These are phyloP conservation scores for Trichechus manatus DNA, from an alignment of 2,113 vertebrate genomes.

Conservation along the genomic window DNA sequence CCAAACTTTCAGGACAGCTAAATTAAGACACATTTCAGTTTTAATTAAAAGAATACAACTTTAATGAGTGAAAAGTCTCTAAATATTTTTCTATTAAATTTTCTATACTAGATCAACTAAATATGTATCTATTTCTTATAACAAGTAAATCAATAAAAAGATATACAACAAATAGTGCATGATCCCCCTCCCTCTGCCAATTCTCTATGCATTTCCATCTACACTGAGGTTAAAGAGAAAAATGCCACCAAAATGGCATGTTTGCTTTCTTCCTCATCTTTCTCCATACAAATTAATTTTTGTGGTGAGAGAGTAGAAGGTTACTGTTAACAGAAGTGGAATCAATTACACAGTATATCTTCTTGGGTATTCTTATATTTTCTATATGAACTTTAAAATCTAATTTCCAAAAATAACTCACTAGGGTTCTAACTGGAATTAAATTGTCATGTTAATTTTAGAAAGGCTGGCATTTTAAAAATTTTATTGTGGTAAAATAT, in stretches of 20 bases:
- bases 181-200: background rate
- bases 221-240: background rate
- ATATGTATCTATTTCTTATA: background rate
- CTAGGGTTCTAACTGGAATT: constrained; percentile 29
- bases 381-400: constrained; percentile 19
- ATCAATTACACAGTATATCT: background rate
- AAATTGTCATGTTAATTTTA: constrained; percentile 6
- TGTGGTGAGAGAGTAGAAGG: background rate
- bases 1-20: constrained; percentile 34
- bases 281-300: background rate
- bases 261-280: background rate
- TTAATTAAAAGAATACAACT: constrained; percentile 55
- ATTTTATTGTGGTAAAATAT: too few relatives aligned
- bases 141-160: constrained; percentile 13
- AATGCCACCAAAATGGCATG: fast-evolving
- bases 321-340: background rate
- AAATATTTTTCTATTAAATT: constrained; percentile 31
- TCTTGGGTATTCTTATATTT: constrained; percentile 33
- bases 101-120: background rate
- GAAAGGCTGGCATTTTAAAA: background rate
- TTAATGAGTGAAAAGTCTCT: background rate
- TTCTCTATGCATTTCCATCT: background rate
- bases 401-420: background rate
- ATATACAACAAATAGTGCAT: background rate
- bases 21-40: constrained; percentile 1